Conservation (phyloP, 2,888 invertebrate genomes). For the Tetramorium bicarinatum region DNA sequence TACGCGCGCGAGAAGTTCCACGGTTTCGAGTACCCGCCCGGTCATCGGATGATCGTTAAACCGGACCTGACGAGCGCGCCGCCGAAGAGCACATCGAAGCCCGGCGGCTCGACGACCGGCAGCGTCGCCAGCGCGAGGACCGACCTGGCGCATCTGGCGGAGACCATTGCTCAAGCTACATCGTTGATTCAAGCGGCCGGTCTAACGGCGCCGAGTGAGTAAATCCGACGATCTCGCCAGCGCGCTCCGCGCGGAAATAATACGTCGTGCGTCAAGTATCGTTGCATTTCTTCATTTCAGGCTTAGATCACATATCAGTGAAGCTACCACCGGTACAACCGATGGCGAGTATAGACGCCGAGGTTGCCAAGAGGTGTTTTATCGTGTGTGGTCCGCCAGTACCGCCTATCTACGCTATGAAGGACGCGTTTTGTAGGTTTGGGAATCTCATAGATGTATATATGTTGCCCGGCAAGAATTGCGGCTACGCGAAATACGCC, state of each 20-base stretch:
- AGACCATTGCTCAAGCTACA: conserved; percentile 93
- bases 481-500: conserved; percentile 96
- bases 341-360: conserved; percentile 90
- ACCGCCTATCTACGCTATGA: conserved; percentile 92
- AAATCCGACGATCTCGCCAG: neutral
- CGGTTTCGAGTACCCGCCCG: conserved; percentile 97
- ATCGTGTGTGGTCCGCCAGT: conserved; percentile 87
- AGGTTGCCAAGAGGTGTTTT: conserved; percentile 89
- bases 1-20: conserved; percentile 95
- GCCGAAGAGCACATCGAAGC: conserved; percentile 79
- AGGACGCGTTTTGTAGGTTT: conserved; percentile 96
- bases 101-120: conserved; percentile 79
- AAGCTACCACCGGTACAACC: conserved; percentile 92
- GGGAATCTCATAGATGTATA: conserved; percentile 96
- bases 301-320: conserved; percentile 84
- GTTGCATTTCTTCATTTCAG: conserved; percentile 55
- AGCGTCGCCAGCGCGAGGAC: conserved; percentile 84
- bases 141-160: conserved; percentile 91
- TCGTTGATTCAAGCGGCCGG: conserved; percentile 91
- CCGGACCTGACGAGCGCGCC: conserved; percentile 87
- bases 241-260: neutral
- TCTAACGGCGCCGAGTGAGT: conserved; percentile 84
- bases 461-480: conserved; percentile 95
- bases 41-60: conserved; percentile 92
- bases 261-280: neutral